phyloP scores from a whole-genome alignment of 2,797 vertebrate species.

The Peromyscus aztecus region DNA sequence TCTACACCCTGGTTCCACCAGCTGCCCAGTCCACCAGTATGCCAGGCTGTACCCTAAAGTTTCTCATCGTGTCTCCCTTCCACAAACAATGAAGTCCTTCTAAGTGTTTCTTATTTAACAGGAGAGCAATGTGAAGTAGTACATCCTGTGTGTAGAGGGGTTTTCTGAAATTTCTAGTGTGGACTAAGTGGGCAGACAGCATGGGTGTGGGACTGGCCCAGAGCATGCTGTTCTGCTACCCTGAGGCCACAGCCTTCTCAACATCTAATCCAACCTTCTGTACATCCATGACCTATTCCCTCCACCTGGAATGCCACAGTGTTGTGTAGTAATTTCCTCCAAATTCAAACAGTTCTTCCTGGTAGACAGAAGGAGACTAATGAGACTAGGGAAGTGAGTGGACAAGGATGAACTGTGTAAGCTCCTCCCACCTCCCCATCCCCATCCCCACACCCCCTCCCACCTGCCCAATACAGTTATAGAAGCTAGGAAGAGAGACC shows the following conservation, averaged over 20 bases:
- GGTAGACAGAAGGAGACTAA: neutral
- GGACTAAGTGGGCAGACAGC: neutral
- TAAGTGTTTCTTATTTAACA: neutral
- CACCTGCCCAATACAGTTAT: neutral
- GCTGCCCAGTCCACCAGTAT: no score
- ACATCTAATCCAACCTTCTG: neutral
- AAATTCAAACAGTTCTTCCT: neutral
- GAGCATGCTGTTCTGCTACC: accelerated
- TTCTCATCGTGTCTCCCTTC: neutral
- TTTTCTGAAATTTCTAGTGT: neutral
- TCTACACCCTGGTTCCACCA: no score
- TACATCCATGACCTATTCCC: neutral
- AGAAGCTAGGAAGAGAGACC: neutral
- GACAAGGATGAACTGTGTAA: no score
- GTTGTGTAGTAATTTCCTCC: neutral
- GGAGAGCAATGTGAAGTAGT: neutral
- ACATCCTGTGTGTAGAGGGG: neutral
- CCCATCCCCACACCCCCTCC: no score
- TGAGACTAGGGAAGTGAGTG: no score
- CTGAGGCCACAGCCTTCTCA: neutral
- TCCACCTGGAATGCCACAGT: neutral
- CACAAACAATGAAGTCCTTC: neutral
- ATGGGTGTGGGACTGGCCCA: neutral
- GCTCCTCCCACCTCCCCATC: no score
- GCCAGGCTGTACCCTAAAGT: neutral